Conservation (phyloP, 2,888 invertebrate genomes). For the Pecten maximus region DNA sequence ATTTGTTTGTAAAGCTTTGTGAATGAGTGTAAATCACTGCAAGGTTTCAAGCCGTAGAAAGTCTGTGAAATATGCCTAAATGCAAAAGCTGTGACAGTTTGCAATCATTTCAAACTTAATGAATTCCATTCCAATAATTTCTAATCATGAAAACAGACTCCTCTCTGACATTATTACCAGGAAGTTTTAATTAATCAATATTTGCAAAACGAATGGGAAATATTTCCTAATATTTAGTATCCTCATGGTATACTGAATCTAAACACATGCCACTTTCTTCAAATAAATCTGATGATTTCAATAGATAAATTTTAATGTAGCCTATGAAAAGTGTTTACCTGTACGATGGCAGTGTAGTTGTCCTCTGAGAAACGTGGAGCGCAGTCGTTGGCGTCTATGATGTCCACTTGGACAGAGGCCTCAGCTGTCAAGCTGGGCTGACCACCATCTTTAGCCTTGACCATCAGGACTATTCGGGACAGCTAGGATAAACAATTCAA, state of each 20-base stretch:
- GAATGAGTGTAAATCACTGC: not conserved
- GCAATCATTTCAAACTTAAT: not conserved
- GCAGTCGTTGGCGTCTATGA: slow-evolving; percentile 96
- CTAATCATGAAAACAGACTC: not conserved
- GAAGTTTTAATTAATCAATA: no score
- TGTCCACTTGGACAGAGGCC: slow-evolving; percentile 92
- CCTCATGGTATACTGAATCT: not conserved
- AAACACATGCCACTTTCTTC: slow-evolving; percentile 31
- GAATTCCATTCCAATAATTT: not conserved
- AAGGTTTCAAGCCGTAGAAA: not conserved
- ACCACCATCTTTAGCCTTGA: slow-evolving; percentile 95
- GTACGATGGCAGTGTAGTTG: slow-evolving; percentile 85
- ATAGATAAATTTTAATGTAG: no score
- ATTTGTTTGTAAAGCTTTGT: not conserved
- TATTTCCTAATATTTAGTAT: no score
- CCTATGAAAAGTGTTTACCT: no score
- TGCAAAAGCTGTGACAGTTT: not conserved
- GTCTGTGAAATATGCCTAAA: slow-evolving; percentile 11
- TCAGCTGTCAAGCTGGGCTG: slow-evolving; percentile 93
- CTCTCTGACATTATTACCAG: no score
- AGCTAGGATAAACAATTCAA: slow-evolving; percentile 33
- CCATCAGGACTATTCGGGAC: slow-evolving; percentile 85
- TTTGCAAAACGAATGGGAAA: no score
- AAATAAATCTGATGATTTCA: not conserved
- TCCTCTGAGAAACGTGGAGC: slow-evolving; percentile 90